Evolutionary conservation across 2,797 vertebrate species (phyloP).

Genomic region (Acanthurus leucopareius): DNA sequence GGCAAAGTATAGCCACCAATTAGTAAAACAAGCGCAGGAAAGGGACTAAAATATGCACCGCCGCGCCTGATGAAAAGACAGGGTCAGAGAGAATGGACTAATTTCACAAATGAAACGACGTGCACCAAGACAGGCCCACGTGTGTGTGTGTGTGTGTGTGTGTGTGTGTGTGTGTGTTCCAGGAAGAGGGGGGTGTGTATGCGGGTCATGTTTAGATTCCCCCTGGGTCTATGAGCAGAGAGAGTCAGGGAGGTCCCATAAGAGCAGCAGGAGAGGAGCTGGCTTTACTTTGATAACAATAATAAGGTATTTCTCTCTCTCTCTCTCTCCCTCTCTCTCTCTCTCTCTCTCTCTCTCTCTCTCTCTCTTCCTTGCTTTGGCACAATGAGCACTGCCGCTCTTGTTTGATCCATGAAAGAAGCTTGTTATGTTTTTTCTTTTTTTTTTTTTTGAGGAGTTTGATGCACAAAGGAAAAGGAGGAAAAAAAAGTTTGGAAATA

Average conservation of each 20-base stretch:
- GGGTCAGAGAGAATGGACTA: constrained; percentile 87
- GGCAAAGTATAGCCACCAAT: constrained; percentile 89
- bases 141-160: constrained; percentile 45
- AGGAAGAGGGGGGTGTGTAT: constrained; percentile 52
- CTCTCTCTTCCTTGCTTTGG: constrained; percentile 31
- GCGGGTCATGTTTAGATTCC: constrained; percentile 81
- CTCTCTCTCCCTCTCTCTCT: constrained; percentile 16
- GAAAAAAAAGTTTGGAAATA: constrained; percentile 60
- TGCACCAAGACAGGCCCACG: constrained; percentile 59
- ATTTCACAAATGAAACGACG: constrained; percentile 86
- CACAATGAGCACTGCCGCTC: too few species aligned
- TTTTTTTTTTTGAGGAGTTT: constrained; percentile 59
- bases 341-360: constrained; percentile 26
- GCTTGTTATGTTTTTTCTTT: constrained; percentile 77
- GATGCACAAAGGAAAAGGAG: constrained; percentile 71
- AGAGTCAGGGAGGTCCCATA: constrained; percentile 76
- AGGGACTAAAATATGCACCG: constrained; percentile 86
- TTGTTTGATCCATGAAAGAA: constrained; percentile 80
- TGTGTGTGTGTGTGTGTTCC: constrained; percentile 57
- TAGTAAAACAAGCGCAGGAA: constrained; percentile 88
- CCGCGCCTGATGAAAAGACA: constrained; percentile 86
- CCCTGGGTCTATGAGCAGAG: constrained; percentile 68
- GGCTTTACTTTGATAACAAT: constrained; percentile 85
- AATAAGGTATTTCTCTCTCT: constrained; percentile 78
- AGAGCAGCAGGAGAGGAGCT: constrained; percentile 76